Base-by-base conservation (phyloP, 2,888 invertebrate species). In the Drosophila seclusa region DNA sequence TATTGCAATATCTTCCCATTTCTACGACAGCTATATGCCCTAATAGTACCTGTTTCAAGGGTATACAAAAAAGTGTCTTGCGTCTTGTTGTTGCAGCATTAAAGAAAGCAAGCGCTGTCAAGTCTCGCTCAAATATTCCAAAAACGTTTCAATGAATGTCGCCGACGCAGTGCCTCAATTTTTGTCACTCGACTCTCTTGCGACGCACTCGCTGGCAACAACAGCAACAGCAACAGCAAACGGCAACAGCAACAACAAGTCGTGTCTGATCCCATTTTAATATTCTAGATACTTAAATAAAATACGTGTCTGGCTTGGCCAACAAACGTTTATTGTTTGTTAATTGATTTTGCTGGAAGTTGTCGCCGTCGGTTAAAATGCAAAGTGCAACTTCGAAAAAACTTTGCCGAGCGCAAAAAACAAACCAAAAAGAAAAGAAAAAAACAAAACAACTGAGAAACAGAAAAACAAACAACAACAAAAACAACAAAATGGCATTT, bases 231-330 rank as follows among this genome's bases (percentile, higher is more conserved):
- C 52, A 60, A 18, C 38, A n/a, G 55, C 34, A 61, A 29, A 34
- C n/a, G 27, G 36, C 40, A 68, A 31, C n/a, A 6, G 62, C 59
- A 48, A 63, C 50, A 63, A 75, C 40, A 48, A 53, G 81, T 84
- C 82, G 88, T 78, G 83, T 85, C 91, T 92, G 92, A 92, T 92
- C 92, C 92, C 92, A 92, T 92, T 92, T 92, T 92, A 92, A 92
- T 92, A 92, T 92, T 92, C 92, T 92, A 92, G 92, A 92, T 92
- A 92, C 92, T 92, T 91, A 91, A 92, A 91, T 91, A 82, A 92
- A 91, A 89, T 92, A 91, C 91, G 91, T 91, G 91, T 91, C 91
- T 91, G 91, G 91, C 90, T 87, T 84, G 82, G 82, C 71, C 89
- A 87, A 79, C 89, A 90, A 90, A 90, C 91, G 91, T 90, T 91